A percentile compares a stretch with the other conserved stretches of the same genome.
Evolutionary conservation across 92 coral and sea anemone species (phyloP).

Genomic region (Siderastrea radians): DNA sequence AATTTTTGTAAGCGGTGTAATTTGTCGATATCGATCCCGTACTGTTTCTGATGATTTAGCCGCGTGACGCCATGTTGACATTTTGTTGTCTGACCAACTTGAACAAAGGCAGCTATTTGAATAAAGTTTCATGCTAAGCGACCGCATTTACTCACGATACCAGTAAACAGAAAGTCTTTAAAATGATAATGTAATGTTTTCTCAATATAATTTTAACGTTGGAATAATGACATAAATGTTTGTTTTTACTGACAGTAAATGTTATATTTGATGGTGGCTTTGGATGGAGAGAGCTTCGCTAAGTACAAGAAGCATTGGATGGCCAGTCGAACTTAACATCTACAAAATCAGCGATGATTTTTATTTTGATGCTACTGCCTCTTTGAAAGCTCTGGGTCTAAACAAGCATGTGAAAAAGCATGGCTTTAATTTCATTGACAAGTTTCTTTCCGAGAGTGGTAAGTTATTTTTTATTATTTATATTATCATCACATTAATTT

Average conservation of each 20-base stretch:
- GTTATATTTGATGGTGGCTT: conserved; percentile 12
- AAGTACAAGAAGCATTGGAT: conserved; percentile 39
- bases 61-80: no score
- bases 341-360: conserved; percentile 42
- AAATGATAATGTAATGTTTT: no score
- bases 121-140: no score
- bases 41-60: not conserved
- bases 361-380: conserved; percentile 38
- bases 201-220: conserved; percentile 8
- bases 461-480: conserved; percentile 39
- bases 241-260: conserved; percentile 11
- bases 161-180: no score
- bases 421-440: conserved; percentile 56
- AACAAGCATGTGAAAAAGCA: conserved; percentile 43
- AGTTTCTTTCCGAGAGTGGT: conserved; percentile 56
- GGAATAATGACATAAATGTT: conserved; percentile 24
- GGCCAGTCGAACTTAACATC: conserved; percentile 34
- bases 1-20: no score
- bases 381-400: conserved; percentile 35
- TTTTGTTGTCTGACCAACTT: no score
- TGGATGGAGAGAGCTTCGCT: conserved; percentile 4
- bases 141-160: no score
- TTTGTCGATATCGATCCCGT: not conserved
- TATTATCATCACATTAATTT: no score
- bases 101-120: no score